Evolutionary conservation across 2,797 vertebrate genomes (phyloP).

Genomic region (Brotula barbata): DNA sequence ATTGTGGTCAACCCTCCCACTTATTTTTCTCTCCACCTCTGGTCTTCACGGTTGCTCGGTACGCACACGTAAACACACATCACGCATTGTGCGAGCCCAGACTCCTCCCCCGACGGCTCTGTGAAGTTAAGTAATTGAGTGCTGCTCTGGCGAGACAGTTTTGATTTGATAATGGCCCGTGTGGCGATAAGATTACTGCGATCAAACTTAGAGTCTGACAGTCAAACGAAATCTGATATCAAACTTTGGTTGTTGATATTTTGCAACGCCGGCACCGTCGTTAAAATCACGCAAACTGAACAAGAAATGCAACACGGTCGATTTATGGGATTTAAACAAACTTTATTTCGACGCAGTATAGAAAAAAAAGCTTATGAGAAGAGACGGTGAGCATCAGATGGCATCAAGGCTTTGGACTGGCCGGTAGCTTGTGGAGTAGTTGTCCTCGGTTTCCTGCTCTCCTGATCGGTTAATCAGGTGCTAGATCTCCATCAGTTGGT

Average conservation of each 20-base stretch:
- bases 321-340: conserved; percentile 59
- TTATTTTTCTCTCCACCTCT: conserved; percentile 59
- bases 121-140: conserved; percentile 38
- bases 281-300: background rate
- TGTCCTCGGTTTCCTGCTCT: conserved; percentile 32
- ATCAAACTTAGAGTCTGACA: background rate
- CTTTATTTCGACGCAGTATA: conserved; percentile 72
- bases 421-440: conserved; percentile 22
- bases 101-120: conserved; percentile 33
- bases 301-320: conserved; percentile 3
- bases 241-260: background rate
- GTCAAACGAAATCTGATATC: background rate
- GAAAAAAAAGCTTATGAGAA: conserved; percentile 48
- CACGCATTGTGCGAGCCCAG: conserved; percentile 30
- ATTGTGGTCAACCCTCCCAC: conserved; percentile 76
- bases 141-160: conserved; percentile 37
- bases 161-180: conserved; percentile 36
- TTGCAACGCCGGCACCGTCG: background rate
- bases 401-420: conserved; percentile 31
- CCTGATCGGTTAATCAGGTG: conserved; percentile 35
- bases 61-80: conserved; percentile 60
- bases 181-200: conserved; percentile 26
- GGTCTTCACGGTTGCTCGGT: conserved; percentile 67
- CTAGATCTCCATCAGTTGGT: conserved; percentile 99
- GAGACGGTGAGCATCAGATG: conserved; percentile 11